Evolutionary conservation across 2,888 invertebrate species (phyloP).

Genomic region (Pheosia tremula): DNA sequence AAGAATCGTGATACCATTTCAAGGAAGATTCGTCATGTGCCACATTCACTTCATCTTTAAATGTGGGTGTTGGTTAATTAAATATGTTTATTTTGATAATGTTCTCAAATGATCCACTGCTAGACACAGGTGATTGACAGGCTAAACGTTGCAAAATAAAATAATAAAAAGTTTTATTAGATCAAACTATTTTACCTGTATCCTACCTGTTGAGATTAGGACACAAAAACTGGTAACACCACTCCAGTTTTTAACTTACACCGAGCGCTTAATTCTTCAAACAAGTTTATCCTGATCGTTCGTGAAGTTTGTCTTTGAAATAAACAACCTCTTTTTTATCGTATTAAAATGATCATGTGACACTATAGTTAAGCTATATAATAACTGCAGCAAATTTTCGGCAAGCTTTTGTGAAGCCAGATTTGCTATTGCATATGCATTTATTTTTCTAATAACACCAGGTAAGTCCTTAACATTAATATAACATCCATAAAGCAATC

Average conservation of each 20-base stretch:
- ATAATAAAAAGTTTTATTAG: no score
- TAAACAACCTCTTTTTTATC: background rate
- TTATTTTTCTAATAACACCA: background rate
- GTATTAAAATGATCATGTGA: background rate
- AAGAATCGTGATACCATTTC: constrained; percentile 21
- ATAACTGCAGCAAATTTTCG: background rate
- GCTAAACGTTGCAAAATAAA: no score
- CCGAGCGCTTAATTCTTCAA: constrained; percentile 15
- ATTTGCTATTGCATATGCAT: background rate
- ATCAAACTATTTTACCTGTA: background rate
- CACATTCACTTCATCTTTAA: constrained; percentile 9
- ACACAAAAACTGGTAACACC: constrained; percentile 28
- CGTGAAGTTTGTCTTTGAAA: constrained; percentile 6
- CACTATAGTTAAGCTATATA: background rate
- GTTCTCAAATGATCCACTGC: no score
- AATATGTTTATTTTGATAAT: background rate
- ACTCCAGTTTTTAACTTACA: constrained; percentile 36
- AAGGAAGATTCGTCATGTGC: constrained; percentile 31
- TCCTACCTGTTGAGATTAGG: constrained; percentile 14
- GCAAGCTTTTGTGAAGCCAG: background rate
- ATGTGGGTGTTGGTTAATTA: constrained; percentile 9
- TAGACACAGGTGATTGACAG: no score
- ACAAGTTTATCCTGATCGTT: constrained; percentile 21
- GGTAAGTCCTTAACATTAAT: background rate
- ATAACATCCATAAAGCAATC: background rate